These are phyloP conservation scores for Azorinus chamasolen DNA, from an alignment of 2,888 invertebrate species.

Conservation along the genomic window DNA sequence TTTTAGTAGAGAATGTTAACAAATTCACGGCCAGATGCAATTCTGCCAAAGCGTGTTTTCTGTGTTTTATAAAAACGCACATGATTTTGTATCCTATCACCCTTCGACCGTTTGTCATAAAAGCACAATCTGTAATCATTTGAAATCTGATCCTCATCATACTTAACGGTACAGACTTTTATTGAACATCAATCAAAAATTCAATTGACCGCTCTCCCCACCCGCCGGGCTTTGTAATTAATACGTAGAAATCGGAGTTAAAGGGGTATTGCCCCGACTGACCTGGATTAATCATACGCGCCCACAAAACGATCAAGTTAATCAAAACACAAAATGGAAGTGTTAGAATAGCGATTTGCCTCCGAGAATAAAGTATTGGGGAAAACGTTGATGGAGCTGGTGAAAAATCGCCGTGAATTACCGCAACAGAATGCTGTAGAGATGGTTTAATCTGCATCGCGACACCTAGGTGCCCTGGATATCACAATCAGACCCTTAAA, in stretches of 20 bases:
- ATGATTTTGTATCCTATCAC: slow-evolving; percentile 36
- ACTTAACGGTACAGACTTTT: slow-evolving; percentile 62
- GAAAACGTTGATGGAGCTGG: slow-evolving; percentile 14
- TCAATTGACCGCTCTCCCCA: slow-evolving; percentile 58
- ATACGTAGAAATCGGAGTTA: slow-evolving; percentile 60
- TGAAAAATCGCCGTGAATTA: slow-evolving; percentile 42
- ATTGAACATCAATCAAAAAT: slow-evolving; percentile 66
- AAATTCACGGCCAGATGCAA: slow-evolving; percentile 23
- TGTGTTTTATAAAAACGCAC: slow-evolving; percentile 28
- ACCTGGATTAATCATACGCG: slow-evolving; percentile 65
- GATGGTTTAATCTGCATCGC: too few species aligned
- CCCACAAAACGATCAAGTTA: slow-evolving; percentile 58
- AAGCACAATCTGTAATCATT: slow-evolving; percentile 60
- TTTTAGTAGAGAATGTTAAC: too few species aligned
- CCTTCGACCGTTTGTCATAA: slow-evolving; percentile 30
- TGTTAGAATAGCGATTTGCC: slow-evolving; percentile 52
- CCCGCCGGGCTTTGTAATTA: slow-evolving; percentile 69
- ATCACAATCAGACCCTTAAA: too few species aligned
- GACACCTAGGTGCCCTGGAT: too few species aligned
- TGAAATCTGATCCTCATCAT: slow-evolving; percentile 60
- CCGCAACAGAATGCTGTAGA: slow-evolving; percentile 44
- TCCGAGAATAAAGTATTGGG: slow-evolving; percentile 6
- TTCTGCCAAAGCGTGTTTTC: slow-evolving; percentile 19
- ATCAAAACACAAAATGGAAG: slow-evolving; percentile 59
- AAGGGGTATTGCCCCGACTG: slow-evolving; percentile 38